phyloP scores from a whole-genome alignment of 1,140 invertebrate species.

The Penaeus indicus region DNA sequence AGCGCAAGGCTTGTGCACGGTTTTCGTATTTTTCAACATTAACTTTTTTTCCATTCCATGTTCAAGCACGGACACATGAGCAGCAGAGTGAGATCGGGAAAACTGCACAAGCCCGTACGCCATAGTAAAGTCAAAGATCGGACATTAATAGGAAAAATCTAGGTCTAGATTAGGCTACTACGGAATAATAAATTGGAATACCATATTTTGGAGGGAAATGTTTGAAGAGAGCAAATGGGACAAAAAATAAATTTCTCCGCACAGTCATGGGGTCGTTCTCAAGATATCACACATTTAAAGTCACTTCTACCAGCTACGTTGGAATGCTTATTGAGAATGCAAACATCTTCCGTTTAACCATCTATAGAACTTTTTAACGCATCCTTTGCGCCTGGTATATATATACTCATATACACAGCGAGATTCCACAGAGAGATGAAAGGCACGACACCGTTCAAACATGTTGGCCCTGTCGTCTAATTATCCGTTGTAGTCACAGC shows the following conservation, averaged over 20 bases:
- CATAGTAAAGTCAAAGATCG: conserved; percentile 57
- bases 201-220: conserved; percentile 64
- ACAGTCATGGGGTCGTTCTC: conserved; percentile 61
- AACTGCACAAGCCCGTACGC: conserved; percentile 54
- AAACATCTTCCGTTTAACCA: conserved; percentile 60
- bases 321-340: conserved; percentile 65
- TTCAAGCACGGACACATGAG: conserved; percentile 41
- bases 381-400: conserved; percentile 52
- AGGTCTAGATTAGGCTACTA: conserved; percentile 64
- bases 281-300: conserved; percentile 63
- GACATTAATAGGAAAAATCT: conserved; percentile 65
- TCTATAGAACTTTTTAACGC: conserved; percentile 58
- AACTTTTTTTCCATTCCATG: conserved; percentile 30
- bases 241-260: conserved; percentile 64
- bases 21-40: conserved; percentile 1
- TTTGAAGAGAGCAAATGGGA: conserved; percentile 61
- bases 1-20: conserved; percentile 52
- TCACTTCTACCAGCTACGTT: conserved; percentile 62
- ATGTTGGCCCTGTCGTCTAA: conserved; percentile 56
- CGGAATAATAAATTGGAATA: conserved; percentile 64
- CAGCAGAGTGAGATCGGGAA: conserved; percentile 31
- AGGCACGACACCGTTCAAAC: conserved; percentile 64
- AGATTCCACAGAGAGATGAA: conserved; percentile 62
- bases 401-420: conserved; percentile 47
- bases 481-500: conserved; percentile 55